Base-by-base conservation (phyloP, 2,888 invertebrate genomes). In the Cartodere bifasciata region DNA sequence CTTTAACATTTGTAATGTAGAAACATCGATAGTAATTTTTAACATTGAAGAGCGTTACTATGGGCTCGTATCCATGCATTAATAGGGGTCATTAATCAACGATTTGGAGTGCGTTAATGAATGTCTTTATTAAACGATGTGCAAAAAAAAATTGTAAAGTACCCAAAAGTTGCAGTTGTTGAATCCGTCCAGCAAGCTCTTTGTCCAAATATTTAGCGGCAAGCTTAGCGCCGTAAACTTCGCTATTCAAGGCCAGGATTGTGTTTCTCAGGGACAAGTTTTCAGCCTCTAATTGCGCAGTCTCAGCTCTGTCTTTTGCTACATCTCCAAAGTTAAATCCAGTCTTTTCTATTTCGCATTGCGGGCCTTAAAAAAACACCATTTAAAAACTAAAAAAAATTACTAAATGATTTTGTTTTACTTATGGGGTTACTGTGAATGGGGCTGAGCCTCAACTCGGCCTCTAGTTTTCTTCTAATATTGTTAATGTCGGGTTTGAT, bases 131-230 rank as follows among this genome's bases (percentile, higher is more conserved):
- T n/a, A n/a, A n/a, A n/a, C n/a, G n/a, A n/a, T n/a, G n/a, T n/a
- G n/a, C n/a, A n/a, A n/a, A n/a, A 17, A 7, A 9, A 7, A 17
- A 11, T 12, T 28, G 12, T 29, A 20, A 9, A 29, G 33, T 39
- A 56, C 75, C 83, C 39, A 88, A 63, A 29, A 87, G 62, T 55
- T 87, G 87, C 41, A 87, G 67, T 60, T 87, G 87, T 52, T 87
- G 86, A 59, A 87, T 87, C 48, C 85, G 68, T 31, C 73, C 73
- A 16, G 84, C 83, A 34, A 85, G 58, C 55, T 85, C 84, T 53
- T 87, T 87, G 56, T 88, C 86, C 42, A 87, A 61, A 55, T 87
- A 87, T 52, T 84, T 84, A 7, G 86, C 84, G 6, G 86, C 85
- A 41, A 87, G 62, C 47, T 83, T 72, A 9, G 86, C 84, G 22